Evolutionary conservation across 2,113 vertebrate genomes (phyloP).

Genomic region (Anolis carolinensis): DNA sequence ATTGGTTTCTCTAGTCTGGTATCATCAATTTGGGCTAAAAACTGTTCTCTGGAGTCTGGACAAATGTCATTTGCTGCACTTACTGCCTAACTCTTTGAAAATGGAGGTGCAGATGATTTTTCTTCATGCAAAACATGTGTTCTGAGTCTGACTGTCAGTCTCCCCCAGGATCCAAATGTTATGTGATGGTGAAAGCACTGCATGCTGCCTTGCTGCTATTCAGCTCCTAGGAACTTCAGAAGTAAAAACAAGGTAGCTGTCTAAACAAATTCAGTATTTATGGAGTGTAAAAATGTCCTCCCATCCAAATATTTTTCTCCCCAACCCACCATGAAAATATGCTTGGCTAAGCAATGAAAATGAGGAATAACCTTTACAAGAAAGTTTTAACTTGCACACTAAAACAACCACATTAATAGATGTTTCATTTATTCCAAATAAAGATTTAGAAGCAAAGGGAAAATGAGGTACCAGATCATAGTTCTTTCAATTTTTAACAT

Average conservation of each 20-base stretch:
- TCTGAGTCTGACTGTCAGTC: not conserved
- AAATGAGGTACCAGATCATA: constrained; percentile 34
- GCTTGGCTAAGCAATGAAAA: constrained; percentile 60
- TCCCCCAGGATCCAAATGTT: not conserved
- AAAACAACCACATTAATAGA: constrained; percentile 57
- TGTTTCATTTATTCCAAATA: constrained; percentile 60
- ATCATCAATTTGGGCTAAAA: too few species aligned
- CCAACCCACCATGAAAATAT: constrained; percentile 54
- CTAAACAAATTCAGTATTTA: not conserved
- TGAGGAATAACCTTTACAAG: constrained; percentile 61
- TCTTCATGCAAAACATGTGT: not conserved
- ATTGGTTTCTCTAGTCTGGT: not conserved
- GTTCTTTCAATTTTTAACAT: constrained; percentile 27
- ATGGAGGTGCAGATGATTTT: not conserved
- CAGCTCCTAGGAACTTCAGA: not conserved
- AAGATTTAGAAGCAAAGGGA: constrained; percentile 52
- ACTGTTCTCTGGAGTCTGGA: not conserved
- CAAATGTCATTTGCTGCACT: not conserved
- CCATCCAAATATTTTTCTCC: not conserved
- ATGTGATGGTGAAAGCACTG: not conserved
- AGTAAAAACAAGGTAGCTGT: not conserved
- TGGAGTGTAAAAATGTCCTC: not conserved
- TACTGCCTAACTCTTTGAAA: not conserved
- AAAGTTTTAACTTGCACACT: constrained; percentile 28
- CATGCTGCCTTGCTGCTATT: not conserved